Conservation (phyloP, 2,797 vertebrate species). For the Gallinago solitaria region DNA sequence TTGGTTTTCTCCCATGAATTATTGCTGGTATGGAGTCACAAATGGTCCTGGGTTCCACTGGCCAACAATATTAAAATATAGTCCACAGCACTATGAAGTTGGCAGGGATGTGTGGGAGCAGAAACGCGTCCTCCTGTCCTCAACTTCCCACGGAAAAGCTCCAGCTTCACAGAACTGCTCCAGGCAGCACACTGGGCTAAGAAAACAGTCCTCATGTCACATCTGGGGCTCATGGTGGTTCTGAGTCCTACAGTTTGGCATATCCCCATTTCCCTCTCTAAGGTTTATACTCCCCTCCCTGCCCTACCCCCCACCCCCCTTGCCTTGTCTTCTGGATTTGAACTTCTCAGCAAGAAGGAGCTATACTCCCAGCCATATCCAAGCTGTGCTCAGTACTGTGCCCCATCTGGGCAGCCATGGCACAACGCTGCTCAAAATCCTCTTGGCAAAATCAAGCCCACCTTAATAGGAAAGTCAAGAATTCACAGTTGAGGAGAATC, state of each 20-base stretch:
- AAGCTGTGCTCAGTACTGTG: neutral
- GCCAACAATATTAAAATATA: neutral
- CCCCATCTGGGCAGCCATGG: neutral
- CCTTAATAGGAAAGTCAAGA: neutral
- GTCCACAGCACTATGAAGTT: accelerated
- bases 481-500: neutral
- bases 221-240: neutral
- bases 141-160: neutral
- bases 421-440: neutral
- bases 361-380: neutral
- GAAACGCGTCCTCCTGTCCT: neutral
- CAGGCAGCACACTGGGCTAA: neutral
- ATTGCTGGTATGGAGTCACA: neutral
- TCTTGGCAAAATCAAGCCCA: neutral
- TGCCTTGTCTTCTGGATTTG: neutral
- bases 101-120: neutral
- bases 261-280: neutral
- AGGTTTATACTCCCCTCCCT: neutral
- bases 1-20: neutral
- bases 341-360: neutral
- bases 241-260: neutral
- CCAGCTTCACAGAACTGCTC: neutral
- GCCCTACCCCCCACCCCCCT: no score
- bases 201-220: neutral
- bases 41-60: neutral